Evolutionary conservation across 35 echinoderm and acorn worm species (phyloP), one percentile per base, ranked within the genome.

Genomic region (Eucidaris tribuloides): DNA sequence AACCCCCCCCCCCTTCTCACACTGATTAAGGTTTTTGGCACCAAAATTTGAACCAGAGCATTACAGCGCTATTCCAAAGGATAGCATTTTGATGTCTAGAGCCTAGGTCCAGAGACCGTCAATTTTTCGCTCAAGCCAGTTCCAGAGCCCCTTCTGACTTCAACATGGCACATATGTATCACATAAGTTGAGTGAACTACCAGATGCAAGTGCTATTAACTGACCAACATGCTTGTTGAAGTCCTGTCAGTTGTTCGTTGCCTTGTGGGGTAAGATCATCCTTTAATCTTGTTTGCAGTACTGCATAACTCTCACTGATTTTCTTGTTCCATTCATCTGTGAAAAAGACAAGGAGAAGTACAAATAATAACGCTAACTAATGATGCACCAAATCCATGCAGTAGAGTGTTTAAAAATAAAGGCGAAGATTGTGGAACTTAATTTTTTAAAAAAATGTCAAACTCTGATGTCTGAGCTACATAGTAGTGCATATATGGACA

Each of bases 251-350:
- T n/a, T 88, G 76, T 6, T 79, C 78, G 4, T 11, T 58, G n/a
- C 81, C 61, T 42, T 80, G 80, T 14, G 78, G n/a, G 34, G 18
- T 41, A 4, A 66, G 42, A 62, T 88, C 85, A 4, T 65, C 76
- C 42, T 61, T 48, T 17, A 88, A 35, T 18, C 85, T 56, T 24
- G 57, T 15, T 58, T 60, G 42, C 58, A 88, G 77, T 34, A 66
- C 61, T 18, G 23, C 32, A 43, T 88, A 88, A 45, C 85, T 88
- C 55, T 88, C 85, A 40, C 58, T 79, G 18, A 88, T 79, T 46
- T 79, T 79, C 41, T 88, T 88, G 31, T 80, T 40, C 85, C 85
- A 88, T 70, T 79, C 85, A 22, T 88, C 85, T 88, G 76, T 81
- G 33, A 81, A 44, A 18, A 11, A 62, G 3, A 74, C 35, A 11